phyloP scores from a whole-genome alignment of 2,888 invertebrate species.

The Dysmachus trigonus region DNA sequence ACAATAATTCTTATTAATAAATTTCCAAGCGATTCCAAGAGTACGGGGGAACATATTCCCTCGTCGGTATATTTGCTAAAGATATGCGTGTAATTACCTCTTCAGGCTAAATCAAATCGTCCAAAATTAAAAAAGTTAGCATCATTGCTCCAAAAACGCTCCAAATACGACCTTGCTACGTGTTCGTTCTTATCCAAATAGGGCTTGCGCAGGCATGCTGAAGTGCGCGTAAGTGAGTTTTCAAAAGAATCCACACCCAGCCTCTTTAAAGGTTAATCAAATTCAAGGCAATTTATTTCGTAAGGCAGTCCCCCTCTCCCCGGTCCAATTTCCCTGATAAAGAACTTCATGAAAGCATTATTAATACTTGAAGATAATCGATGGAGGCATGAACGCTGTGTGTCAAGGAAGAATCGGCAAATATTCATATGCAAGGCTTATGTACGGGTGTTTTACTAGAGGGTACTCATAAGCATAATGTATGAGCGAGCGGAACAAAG shows the following conservation, averaged over 20 bases:
- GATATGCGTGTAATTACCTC: background rate
- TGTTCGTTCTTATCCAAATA: background rate
- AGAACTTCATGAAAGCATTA: slow-evolving; percentile 5
- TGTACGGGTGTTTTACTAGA: background rate
- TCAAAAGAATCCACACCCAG: background rate
- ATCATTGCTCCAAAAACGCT: background rate
- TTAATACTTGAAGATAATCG: slow-evolving; percentile 19
- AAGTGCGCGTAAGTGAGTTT: background rate
- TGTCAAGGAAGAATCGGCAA: background rate
- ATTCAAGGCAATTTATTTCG: background rate
- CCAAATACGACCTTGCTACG: background rate
- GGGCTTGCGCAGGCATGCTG: background rate
- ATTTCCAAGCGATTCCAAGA: background rate
- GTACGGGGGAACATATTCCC: background rate
- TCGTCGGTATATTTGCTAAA: background rate
- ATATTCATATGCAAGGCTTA: background rate
- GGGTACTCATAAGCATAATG: background rate
- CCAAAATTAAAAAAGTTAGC: background rate
- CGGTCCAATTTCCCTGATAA: background rate
- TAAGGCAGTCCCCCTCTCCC: background rate
- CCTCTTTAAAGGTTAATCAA: background rate
- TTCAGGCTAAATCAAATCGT: background rate
- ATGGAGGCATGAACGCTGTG: background rate
- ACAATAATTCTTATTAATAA: background rate
- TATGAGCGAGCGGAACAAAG: background rate